These are phyloP conservation scores for Tachycineta bicolor DNA, from an alignment of 2,113 vertebrate species.

Conservation along the genomic window DNA sequence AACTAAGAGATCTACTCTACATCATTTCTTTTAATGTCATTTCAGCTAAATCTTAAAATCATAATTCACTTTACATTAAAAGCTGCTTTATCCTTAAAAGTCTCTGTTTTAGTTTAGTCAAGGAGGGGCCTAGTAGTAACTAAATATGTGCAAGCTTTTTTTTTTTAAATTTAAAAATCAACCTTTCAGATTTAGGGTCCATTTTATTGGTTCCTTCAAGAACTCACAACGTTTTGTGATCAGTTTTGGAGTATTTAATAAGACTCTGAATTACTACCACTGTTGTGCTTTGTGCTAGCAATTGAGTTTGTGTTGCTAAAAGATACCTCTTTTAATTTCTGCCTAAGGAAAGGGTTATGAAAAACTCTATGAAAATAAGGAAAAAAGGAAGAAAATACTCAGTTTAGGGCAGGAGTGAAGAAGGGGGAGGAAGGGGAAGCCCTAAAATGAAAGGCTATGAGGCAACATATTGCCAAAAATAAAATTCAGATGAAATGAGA, in stretches of 20 bases:
- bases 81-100: conserved; percentile 45
- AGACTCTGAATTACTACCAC: neutral
- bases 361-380: conserved; percentile 2
- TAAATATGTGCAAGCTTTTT: neutral
- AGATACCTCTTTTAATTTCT: neutral
- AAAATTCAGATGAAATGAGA: conserved; percentile 44
- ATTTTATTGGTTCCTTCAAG: neutral
- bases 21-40: conserved; percentile 52
- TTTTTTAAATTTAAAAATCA: neutral
- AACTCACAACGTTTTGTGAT: neutral
- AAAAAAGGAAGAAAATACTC: neutral
- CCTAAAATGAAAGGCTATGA: conserved; percentile 31
- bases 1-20: conserved; percentile 65
- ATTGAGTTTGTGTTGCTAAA: neutral
- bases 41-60: conserved; percentile 60
- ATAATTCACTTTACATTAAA: conserved; percentile 49
- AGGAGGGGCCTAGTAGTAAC: conserved; percentile 5
- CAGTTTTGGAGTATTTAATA: neutral
- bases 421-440: neutral
- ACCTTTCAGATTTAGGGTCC: conserved; percentile 8
- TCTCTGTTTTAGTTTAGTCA: conserved; percentile 32
- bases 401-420: neutral
- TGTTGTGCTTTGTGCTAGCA: neutral
- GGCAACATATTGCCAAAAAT: conserved; percentile 6
- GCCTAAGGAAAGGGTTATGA: conserved; percentile 45